phyloP scores from a whole-genome alignment of 1,140 invertebrate species.

The Diachasmimorpha longicaudata region DNA sequence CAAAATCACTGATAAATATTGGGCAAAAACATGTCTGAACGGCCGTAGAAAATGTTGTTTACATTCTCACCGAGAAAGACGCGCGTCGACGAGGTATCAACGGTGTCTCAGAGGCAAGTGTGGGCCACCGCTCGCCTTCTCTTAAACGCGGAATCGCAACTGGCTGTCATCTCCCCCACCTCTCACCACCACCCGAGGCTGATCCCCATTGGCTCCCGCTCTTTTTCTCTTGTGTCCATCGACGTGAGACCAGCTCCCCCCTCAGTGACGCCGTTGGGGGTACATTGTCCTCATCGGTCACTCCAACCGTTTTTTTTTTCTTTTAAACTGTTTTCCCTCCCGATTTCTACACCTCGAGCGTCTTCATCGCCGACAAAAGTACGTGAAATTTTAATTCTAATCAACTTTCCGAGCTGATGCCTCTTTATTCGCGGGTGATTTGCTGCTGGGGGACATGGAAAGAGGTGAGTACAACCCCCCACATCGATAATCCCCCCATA shows the following conservation, averaged over 20 bases:
- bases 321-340: not conserved
- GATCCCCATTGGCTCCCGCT: not conserved
- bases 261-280: not conserved
- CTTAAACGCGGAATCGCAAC: slow-evolving; percentile 34
- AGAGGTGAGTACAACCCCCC: not conserved
- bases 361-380: not conserved
- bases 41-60: slow-evolving; percentile 26
- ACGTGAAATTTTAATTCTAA: not conserved
- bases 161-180: slow-evolving; percentile 13
- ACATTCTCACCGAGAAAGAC: slow-evolving; percentile 27
- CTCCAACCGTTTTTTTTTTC: not conserved
- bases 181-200: not conserved
- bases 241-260: not conserved
- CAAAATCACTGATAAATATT: not conserved
- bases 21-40: slow-evolving; percentile 19
- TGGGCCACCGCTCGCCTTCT: slow-evolving; percentile 17
- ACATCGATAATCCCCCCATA: slow-evolving; percentile 2
- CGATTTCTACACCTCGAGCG: not conserved
- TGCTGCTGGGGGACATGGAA: not conserved
- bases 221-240: slow-evolving; percentile 17
- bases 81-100: slow-evolving; percentile 13
- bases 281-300: slow-evolving; percentile 4
- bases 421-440: not conserved
- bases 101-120: slow-evolving; percentile 38
- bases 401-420: not conserved